Evolutionary conservation across 2,797 vertebrate species (phyloP), one percentile per base, ranked within the genome.

Genomic region (Parambassis ranga): DNA sequence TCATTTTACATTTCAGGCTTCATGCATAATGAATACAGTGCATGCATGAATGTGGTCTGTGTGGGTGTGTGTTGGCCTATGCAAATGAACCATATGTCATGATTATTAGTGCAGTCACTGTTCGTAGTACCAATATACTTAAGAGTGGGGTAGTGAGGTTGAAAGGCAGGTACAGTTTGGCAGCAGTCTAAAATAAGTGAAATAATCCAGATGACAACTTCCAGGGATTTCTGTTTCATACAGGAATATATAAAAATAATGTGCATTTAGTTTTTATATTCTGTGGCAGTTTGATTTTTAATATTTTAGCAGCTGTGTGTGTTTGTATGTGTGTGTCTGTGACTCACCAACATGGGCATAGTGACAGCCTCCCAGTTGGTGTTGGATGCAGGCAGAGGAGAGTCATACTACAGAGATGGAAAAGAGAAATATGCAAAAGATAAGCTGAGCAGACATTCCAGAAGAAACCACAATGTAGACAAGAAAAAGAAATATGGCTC

Each of bases 291-390:
- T n/a, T n/a, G n/a, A 19, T 51, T 37, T 50, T n/a, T 42, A 24
- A 6, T 5, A 11, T 35, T 42, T 33, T 7, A 47, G 30, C 24
- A 24, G 7, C 42, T n/a, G n/a, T n/a, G n/a, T 15, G 27, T 10
- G 10, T 32, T 8, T 14, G 20, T 28, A 14, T 22, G 18, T 4
- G 23, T 43, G 14, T 52, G 18, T 35, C 18, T 66, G 65, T 70
- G 79, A 95, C 95, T 95, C 90, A 98, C 96, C 84, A 83, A 91
- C 80, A 94, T 49, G 46, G 92, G 90, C 69, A 92, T 85, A 51
- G 95, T 94, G 85, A 95, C 92, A 10, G 93, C 94, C 77, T 96
- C 95, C 95, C 94, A 96, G 83, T 96, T 96, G 79, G 89, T 93
- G 75, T 93, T 92, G 53, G 93, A 94, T 35, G 87, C 89, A 65